Conservation (phyloP, 2,797 vertebrate genomes). For the Chelmon rostratus region DNA sequence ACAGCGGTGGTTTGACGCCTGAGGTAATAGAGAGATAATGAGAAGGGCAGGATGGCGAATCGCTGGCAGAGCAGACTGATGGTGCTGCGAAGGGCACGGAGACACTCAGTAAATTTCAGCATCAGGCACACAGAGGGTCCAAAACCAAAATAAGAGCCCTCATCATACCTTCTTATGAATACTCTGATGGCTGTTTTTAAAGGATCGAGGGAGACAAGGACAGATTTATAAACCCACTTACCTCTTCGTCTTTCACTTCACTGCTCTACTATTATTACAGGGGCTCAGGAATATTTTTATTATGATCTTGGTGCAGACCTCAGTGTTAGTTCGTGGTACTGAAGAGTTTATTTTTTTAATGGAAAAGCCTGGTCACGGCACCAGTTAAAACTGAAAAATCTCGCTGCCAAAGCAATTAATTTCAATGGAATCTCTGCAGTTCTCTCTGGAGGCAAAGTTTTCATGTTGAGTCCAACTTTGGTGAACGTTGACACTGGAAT, state of each 20-base stretch:
- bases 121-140: background rate
- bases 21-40: conserved; percentile 63
- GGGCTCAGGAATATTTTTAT: background rate
- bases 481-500: background rate
- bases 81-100: conserved; percentile 43
- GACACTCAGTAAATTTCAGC: conserved; percentile 19
- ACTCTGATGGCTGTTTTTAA: background rate
- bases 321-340: background rate
- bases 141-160: background rate
- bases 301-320: background rate
- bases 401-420: background rate
- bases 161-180: background rate
- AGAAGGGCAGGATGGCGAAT: conserved; percentile 64
- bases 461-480: background rate
- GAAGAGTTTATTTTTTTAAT: background rate
- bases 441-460: background rate
- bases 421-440: background rate
- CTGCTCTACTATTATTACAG: background rate
- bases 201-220: background rate
- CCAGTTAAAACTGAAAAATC: background rate
- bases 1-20: conserved; percentile 54
- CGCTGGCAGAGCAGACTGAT: conserved; percentile 59
- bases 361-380: background rate
- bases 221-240: background rate
- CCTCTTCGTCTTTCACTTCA: background rate